Evolutionary conservation across 2,888 invertebrate genomes (phyloP).

Genomic region (Ormyrus nitidulus): DNA sequence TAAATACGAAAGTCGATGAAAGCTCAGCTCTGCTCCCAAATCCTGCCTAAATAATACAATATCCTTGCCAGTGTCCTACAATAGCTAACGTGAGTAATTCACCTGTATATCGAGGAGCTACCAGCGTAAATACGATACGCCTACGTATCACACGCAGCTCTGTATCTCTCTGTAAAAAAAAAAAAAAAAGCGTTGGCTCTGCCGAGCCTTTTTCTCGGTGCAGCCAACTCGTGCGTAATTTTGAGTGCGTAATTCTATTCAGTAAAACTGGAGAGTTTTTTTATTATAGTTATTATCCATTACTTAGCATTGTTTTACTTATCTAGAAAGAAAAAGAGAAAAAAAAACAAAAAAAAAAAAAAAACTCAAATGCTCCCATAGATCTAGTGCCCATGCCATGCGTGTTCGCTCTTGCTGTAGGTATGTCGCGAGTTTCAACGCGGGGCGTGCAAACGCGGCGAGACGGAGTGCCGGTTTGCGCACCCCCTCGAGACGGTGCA

Average conservation of each 20-base stretch:
- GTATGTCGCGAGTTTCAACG: constrained; percentile 99
- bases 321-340: background rate
- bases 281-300: constrained; percentile 38
- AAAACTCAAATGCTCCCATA: constrained; percentile 65
- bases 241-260: no score
- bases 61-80: no score
- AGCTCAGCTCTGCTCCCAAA: background rate
- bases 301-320: constrained; percentile 44
- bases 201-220: constrained; percentile 43
- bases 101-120: no score
- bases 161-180: no score
- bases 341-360: constrained; percentile 13
- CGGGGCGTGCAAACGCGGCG: constrained; percentile 98
- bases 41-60: background rate
- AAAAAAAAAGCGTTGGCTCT: constrained; percentile 13
- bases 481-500: constrained; percentile 98
- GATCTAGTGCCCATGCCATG: constrained; percentile 76
- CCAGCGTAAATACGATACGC: no score
- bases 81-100: no score
- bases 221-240: constrained; percentile 27
- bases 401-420: constrained; percentile 82
- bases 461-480: constrained; percentile 99
- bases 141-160: no score
- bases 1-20: constrained; percentile 15
- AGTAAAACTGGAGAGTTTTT: background rate